Evolutionary conservation across 2,888 invertebrate species (phyloP), one percentile per base, ranked within the genome.

Genomic region (Onthophagus sagittarius): DNA sequence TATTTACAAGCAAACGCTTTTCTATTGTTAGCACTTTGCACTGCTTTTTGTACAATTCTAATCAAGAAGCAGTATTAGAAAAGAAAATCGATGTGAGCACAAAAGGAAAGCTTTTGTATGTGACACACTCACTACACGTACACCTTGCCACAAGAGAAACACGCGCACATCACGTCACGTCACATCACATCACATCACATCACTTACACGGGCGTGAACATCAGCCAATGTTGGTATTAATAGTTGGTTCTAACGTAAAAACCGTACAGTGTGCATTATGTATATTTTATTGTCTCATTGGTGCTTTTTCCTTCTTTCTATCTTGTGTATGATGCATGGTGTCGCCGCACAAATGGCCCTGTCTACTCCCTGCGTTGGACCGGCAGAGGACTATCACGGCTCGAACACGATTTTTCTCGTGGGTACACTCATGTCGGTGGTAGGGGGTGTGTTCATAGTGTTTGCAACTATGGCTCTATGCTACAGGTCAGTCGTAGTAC

Each of bases 401-500:
- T 96, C 95, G 89, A 96, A 96, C 92, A 96, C 96, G 90, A 94
- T 95, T 89, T 95, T 95, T 92, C 93, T 97, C 91, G 97, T 97
- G 89, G 94, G 93, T 91, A 94, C 95, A 90, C 95, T 97, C 91
- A 96, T 97, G 93, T 96, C 96, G 91, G 96, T 96, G 92, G 96
- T 97, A 92, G 97, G 96, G 93, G 96, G 96, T 92, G 97, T 97
- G 91, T 97, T 97, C 93, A 93, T 97, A 91, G 92, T 96, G 91
- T 97, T 97, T 93, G 96, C 97, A 90, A 93, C 96, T 91, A 94
- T 97, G 94, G 97, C 97, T 91, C 94, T 97, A 91, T 97, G 97
- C 94, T 97, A 97, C 95, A 95, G 96, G 95, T 96, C 95, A 95
- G 95, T 95, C 92, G 95, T 95, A 94, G 95, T 96, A 93, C 95